Evolutionary conservation across 2,888 invertebrate species (phyloP), one percentile per base, ranked within the genome.

Genomic region (Xylota segnis): DNA sequence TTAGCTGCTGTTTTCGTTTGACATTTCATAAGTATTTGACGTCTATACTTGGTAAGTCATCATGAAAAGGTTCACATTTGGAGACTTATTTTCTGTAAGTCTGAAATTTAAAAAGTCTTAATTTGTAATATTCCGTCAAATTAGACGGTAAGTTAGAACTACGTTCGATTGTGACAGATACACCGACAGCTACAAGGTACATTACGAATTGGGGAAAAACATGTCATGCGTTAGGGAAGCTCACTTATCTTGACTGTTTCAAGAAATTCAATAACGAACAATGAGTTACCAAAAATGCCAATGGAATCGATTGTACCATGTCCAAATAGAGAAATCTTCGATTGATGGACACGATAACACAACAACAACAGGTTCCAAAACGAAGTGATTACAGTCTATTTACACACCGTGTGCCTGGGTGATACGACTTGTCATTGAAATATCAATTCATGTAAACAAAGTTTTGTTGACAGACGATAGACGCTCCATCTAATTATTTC

Each of bases 351-450:
- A 50, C n/a, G 70, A 82, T 71, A 70, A 52, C 18, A n/a, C 10
- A 65, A 32, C 27, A 58, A 59, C 61, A 59, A 74, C 81, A 81
- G 70, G 27, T 76, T 63, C 68, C 47, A 56, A 58, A 47, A 65
- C 37, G 10, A 54, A 66, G 47, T 59, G 76, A 76, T 68, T 76
- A 59, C 29, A 56, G 16, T 52, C 50, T 76, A 58, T 76, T 75
- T 65, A 56, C 61, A 52, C 52, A 43, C 45, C 7, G 34, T 37
- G 7, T 12, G 34, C 23, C 23, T 29, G 37, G 32, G 18, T 27
- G 59, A 47, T 50, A 47, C 12, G 27, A 43, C 47, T 14, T 58
- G 75, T 65, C 47, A 56, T 43, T 63, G 37, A 75, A 75, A 65
- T 52, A 40, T 59, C 59, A 34, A 71, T 45, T 47, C 71, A 43